Evolutionary conservation across 2,797 vertebrate genomes (phyloP).

Genomic region (Tolypeutes matacus): DNA sequence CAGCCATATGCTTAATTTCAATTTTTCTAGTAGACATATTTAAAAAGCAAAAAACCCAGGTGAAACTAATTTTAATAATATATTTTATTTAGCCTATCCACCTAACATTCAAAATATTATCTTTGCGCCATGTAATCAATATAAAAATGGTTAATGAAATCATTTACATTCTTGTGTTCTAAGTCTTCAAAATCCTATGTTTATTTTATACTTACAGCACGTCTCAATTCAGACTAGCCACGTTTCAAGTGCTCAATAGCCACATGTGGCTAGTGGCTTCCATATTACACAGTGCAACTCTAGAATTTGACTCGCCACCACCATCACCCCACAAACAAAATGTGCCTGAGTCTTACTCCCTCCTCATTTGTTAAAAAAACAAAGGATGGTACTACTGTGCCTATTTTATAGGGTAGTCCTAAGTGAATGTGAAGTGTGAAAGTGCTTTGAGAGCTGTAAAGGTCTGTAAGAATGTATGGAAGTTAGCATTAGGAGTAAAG

Average conservation of each 20-base stretch:
- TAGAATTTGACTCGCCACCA: neutral
- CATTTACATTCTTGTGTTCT: constrained; percentile 31
- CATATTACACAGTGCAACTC: neutral
- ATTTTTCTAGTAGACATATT: constrained; percentile 33
- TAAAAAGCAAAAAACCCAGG: neutral
- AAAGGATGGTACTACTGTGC: neutral
- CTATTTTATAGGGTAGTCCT: constrained; percentile 9
- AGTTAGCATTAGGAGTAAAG: constrained; percentile 14
- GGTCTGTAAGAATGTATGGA: constrained; percentile 46
- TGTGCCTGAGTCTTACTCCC: constrained; percentile 37
- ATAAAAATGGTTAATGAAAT: constrained; percentile 1
- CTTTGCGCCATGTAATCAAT: constrained; percentile 12
- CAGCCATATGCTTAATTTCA: constrained; percentile 17
- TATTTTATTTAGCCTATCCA: constrained; percentile 9
- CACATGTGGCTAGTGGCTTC: neutral
- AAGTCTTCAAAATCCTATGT: neutral
- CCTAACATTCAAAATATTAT: neutral
- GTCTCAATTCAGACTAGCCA: neutral
- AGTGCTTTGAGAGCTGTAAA: constrained; percentile 28
- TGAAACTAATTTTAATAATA: neutral
- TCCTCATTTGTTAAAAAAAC: constrained; percentile 53
- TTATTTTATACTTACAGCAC: no score
- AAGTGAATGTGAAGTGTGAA: constrained; percentile 34
- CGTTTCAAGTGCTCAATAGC: constrained; percentile 8
- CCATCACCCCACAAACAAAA: neutral